Evolutionary conservation across 1,140 invertebrate species (phyloP), one percentile per base, ranked within the genome.

Genomic region (Apocrypta bakeri): DNA sequence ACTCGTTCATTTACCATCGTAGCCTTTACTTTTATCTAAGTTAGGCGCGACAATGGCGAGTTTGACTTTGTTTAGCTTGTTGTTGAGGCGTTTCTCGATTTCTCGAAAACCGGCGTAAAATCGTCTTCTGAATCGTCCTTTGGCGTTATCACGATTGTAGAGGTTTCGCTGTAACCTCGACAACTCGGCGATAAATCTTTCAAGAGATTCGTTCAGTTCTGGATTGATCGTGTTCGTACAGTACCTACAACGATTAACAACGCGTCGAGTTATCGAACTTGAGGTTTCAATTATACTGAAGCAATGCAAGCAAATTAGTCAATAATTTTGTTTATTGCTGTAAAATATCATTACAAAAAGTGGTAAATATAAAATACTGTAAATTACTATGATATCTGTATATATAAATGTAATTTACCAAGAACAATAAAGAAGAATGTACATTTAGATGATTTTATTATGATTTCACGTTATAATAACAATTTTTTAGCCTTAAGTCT

Each of bases 51-150:
- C 82, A 2, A 90, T 83, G 12, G 88, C 85, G 56, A 90, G 86
- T 79, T 87, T 88, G 40, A 90, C 76, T 75, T 88, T 89, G 11
- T 86, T 87, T 1, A 87, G 73, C 9, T 85, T n/a, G n/a, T n/a
- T n/a, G n/a, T n/a, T 37, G 17, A 87, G n/a, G 7, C 87, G 87
- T 66, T 88, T 89, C 6, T 86, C 40, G n/a, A 87, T 85, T 79
- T 90, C 87, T 66, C 87, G 88, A 24, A 90, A 86, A 3, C 89
- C 89, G 0, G 89, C 84, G 78, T 86, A 87, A 69, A 87, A 87
- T 74, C 88, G 85, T 42, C 85, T 73, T 66, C 79, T 87, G 24
- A 82, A 87, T 14, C 73, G 86, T 0, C 88, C 88, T 77, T 90
- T 90, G 12, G 85, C 73, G 12, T 86, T 85, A 76, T 88, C 77